These are phyloP conservation scores for Hylaeus volcanicus DNA, from an alignment of 1,140 invertebrate genomes.

Conservation along the genomic window DNA sequence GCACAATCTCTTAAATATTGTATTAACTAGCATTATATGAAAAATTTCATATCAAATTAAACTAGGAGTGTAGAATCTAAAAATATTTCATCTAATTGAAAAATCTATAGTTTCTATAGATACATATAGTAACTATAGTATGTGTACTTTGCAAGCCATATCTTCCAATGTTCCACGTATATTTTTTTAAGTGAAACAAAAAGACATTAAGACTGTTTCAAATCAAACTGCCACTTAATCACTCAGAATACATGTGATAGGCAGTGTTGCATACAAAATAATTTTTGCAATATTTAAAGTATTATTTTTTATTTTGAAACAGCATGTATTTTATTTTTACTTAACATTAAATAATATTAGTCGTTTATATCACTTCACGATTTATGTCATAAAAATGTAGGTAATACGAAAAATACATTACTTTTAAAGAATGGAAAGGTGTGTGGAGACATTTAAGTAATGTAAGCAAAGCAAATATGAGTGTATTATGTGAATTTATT, in stretches of 20 bases:
- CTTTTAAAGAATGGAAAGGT: neutral
- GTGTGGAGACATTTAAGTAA: constrained; percentile 18
- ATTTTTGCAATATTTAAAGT: constrained; percentile 36
- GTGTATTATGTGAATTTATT: constrained; percentile 48
- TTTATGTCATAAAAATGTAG: constrained; percentile 16
- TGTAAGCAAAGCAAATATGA: constrained; percentile 21
- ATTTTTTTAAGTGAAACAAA: constrained; percentile 37
- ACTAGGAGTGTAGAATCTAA: constrained; percentile 8
- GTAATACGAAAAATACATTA: constrained; percentile 17
- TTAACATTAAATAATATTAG: constrained; percentile 24
- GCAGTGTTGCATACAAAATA: constrained; percentile 25
- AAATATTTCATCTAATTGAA: neutral
- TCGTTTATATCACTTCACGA: constrained; percentile 18
- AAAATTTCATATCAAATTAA: constrained; percentile 36
- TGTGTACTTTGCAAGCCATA: constrained; percentile 21
- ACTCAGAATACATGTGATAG: constrained; percentile 45
- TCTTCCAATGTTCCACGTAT: constrained; percentile 27
- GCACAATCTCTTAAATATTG: constrained; percentile 21
- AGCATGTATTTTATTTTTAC: constrained; percentile 33
- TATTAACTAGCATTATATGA: neutral
- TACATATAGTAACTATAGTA: constrained; percentile 8
- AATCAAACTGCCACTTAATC: constrained; percentile 16
- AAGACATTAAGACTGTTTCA: constrained; percentile 35
- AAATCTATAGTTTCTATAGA: constrained; percentile 15
- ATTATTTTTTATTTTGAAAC: constrained; percentile 14